phyloP scores from a whole-genome alignment of 2,113 vertebrate species.

The Actenoides hombroni region DNA sequence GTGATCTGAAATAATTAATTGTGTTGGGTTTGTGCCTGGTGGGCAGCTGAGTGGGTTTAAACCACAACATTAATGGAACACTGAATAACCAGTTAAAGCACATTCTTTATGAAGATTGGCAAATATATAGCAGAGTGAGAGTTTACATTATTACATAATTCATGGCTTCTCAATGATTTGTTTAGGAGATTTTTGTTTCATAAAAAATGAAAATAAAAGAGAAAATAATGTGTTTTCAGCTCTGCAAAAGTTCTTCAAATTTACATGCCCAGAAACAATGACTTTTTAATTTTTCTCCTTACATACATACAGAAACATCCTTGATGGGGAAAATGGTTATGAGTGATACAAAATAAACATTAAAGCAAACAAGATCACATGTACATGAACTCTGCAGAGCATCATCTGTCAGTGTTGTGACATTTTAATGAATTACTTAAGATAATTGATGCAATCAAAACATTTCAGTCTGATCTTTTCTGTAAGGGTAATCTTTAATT shows the following conservation, averaged over 20 bases:
- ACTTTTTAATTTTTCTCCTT: not conserved
- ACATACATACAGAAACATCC: not conserved
- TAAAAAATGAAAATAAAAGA: not conserved
- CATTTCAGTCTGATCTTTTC: not conserved
- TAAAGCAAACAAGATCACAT: not conserved
- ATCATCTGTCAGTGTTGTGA: not conserved
- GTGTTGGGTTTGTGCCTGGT: too few relatives aligned
- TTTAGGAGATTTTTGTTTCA: not conserved
- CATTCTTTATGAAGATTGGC: not conserved
- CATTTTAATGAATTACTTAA: constrained; percentile 37
- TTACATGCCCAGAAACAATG: not conserved
- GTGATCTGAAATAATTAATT: not conserved
- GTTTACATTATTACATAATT: not conserved
- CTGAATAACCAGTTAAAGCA: not conserved
- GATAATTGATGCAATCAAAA: constrained; percentile 33
- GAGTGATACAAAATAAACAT: not conserved
- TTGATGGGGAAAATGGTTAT: not conserved
- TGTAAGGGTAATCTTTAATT: not conserved
- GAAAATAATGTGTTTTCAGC: not conserved
- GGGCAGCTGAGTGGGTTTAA: too few relatives aligned
- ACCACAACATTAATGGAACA: not conserved
- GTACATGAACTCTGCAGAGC: not conserved
- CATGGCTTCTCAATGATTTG: not conserved
- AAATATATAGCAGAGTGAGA: not conserved
- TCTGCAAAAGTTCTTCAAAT: not conserved